Conservation (phyloP, 1,140 invertebrate species). For the Armadillidium nasatum region DNA sequence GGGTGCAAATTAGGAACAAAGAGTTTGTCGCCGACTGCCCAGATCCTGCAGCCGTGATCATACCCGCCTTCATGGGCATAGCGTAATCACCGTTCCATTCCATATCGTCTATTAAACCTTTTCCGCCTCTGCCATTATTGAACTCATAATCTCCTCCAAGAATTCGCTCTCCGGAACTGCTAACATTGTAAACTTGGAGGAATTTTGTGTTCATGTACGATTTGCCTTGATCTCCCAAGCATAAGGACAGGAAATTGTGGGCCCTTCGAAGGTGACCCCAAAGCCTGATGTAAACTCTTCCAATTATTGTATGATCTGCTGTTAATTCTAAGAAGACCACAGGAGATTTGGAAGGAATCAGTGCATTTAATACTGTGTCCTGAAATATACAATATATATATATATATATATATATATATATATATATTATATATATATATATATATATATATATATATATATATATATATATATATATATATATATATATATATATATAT, state of each 20-base stretch:
- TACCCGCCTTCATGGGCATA: slow-evolving; percentile 39
- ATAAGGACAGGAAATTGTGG: slow-evolving; percentile 38
- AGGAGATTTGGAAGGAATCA: slow-evolving; percentile 35
- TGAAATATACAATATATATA: slow-evolving; percentile 4
- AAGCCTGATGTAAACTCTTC: slow-evolving; percentile 39
- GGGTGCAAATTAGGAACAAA: slow-evolving; percentile 40
- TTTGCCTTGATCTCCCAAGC: slow-evolving; percentile 33
- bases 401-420: too few species aligned
- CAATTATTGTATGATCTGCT: slow-evolving; percentile 24
- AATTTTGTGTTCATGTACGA: slow-evolving; percentile 37
- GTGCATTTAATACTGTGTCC: slow-evolving; percentile 29
- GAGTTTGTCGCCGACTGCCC: slow-evolving; percentile 29
- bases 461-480: too few species aligned
- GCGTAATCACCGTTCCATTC: slow-evolving; percentile 39
- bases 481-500: neutral
- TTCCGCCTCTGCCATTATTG: slow-evolving; percentile 40
- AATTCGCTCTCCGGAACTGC: slow-evolving; percentile 34
- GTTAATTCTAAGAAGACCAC: slow-evolving; percentile 39
- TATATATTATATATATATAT: too few species aligned
- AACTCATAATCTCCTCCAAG: slow-evolving; percentile 39
- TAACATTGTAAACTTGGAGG: slow-evolving; percentile 35
- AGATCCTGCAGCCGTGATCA: slow-evolving; percentile 34
- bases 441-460: too few species aligned
- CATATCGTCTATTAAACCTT: slow-evolving; percentile 35
- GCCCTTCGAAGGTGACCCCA: slow-evolving; percentile 38